phyloP scores from a whole-genome alignment of 2,888 invertebrate species.

The Cephus nigrinus region DNA sequence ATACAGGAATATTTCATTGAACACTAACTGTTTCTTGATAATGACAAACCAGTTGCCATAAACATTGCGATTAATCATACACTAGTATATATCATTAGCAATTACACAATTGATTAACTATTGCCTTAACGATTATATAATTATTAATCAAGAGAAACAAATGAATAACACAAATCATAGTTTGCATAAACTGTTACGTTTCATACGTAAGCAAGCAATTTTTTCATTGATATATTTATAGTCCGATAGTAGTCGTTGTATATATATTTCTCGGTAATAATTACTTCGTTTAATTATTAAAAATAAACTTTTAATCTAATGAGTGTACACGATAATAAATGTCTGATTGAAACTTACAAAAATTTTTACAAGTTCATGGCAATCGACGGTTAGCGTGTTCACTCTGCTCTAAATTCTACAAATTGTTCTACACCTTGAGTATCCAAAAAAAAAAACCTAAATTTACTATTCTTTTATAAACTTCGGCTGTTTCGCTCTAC shows the following conservation, averaged over 20 bases:
- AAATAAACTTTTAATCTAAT: not conserved
- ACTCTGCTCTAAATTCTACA: not conserved
- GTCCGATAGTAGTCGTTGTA: not conserved
- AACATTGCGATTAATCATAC: not conserved
- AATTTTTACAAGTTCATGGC: too few relatives aligned
- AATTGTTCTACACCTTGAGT: not conserved
- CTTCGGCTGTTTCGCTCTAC: constrained; percentile 41
- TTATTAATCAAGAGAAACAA: not conserved
- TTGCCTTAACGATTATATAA: not conserved
- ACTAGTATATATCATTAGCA: not conserved
- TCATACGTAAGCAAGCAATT: not conserved
- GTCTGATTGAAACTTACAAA: too few relatives aligned
- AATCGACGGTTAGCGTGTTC: too few relatives aligned
- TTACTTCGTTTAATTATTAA: not conserved
- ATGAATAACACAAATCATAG: not conserved
- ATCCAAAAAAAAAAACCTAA: not conserved
- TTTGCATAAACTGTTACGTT: not conserved
- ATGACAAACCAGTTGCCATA: not conserved
- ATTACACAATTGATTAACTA: not conserved
- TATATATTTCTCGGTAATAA: not conserved
- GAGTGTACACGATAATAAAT: not conserved
- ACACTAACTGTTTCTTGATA: not conserved
- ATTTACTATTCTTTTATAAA: not conserved
- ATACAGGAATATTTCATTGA: not conserved
- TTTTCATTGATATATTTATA: not conserved